Evolutionary conservation across 30 jellyfish, hydroid and myxozoan genomes (phyloP).

Genomic region (Aurelia aurita): DNA sequence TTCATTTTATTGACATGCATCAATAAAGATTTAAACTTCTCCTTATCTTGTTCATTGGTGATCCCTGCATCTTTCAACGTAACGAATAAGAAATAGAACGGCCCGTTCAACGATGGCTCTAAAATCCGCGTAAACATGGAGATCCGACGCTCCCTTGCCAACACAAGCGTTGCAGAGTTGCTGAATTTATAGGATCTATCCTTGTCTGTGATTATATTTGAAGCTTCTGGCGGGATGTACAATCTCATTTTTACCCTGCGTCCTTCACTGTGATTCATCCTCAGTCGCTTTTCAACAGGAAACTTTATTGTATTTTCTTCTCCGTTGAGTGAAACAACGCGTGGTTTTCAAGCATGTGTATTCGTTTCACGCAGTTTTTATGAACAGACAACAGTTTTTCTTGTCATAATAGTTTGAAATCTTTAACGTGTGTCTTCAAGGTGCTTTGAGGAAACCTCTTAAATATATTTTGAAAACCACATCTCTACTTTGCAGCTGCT

Average conservation of each 20-base stretch:
- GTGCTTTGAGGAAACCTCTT: conserved; percentile 15
- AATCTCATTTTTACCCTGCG: conserved; percentile 56
- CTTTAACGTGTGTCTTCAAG: background rate
- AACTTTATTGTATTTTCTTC: background rate
- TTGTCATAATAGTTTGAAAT: background rate
- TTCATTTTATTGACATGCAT: conserved; percentile 38
- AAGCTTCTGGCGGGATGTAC: conserved; percentile 74
- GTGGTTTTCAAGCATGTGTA: background rate
- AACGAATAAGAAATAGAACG: conserved; percentile 56
- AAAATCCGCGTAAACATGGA: conserved; percentile 60
- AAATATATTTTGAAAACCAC: conserved; percentile 45
- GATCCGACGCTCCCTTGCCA: conserved; percentile 55
- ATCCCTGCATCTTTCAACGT: conserved; percentile 24
- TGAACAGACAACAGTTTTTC: background rate
- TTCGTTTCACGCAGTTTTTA: too few species aligned
- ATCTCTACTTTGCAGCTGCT: conserved; percentile 36
- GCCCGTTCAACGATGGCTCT: conserved; percentile 70
- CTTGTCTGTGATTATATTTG: conserved; percentile 22
- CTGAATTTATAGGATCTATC: conserved; percentile 12
- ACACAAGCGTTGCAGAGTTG: conserved; percentile 5
- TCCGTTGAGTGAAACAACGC: background rate
- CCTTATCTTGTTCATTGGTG: background rate
- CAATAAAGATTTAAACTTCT: conserved; percentile 4
- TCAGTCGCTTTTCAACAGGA: background rate
- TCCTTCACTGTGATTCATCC: conserved; percentile 34